These are phyloP conservation scores for Heliangelus exortis DNA, from an alignment of 2,797 vertebrate species.

Conservation along the genomic window DNA sequence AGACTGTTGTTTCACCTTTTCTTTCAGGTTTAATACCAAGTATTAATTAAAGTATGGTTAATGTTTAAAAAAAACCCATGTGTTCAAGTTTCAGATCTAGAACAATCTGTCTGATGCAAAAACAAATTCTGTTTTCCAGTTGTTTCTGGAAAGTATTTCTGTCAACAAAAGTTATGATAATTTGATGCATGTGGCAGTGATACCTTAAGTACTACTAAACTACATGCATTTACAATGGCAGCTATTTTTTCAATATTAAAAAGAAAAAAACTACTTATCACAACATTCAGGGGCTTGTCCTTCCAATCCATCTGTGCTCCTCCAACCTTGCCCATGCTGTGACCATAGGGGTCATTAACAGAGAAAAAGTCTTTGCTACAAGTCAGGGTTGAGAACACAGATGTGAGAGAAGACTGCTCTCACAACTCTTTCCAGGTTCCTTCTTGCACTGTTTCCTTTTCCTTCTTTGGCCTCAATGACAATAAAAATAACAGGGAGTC, in stretches of 20 bases:
- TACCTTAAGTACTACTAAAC: not conserved
- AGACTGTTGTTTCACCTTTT: conserved; percentile 19
- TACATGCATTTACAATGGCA: not conserved
- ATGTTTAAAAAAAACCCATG: conserved; percentile 22
- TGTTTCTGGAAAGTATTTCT: conserved; percentile 6
- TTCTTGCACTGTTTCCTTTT: not conserved
- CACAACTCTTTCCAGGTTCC: not conserved
- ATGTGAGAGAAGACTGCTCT: not conserved
- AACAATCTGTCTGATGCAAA: not conserved
- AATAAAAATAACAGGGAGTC: not conserved
- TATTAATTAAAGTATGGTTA: conserved; percentile 46
- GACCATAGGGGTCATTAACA: not conserved
- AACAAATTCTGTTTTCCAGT: not conserved
- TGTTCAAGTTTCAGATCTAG: conserved; percentile 18
- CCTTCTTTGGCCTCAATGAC: not conserved
- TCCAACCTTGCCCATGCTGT: not conserved
- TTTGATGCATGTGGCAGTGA: not conserved
- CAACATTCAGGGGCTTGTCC: not conserved
- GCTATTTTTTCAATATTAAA: not conserved
- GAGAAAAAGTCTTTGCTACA: not conserved
- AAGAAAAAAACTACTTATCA: not conserved
- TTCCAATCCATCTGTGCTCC: not conserved
- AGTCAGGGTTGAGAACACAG: not conserved
- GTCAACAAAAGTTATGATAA: not conserved
- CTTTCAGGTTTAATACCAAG: conserved; percentile 9